Percentiles rank a stretch among this genome's conserved stretches.
Conservation (phyloP, 2,113 vertebrate species). For the Indicator indicator region DNA sequence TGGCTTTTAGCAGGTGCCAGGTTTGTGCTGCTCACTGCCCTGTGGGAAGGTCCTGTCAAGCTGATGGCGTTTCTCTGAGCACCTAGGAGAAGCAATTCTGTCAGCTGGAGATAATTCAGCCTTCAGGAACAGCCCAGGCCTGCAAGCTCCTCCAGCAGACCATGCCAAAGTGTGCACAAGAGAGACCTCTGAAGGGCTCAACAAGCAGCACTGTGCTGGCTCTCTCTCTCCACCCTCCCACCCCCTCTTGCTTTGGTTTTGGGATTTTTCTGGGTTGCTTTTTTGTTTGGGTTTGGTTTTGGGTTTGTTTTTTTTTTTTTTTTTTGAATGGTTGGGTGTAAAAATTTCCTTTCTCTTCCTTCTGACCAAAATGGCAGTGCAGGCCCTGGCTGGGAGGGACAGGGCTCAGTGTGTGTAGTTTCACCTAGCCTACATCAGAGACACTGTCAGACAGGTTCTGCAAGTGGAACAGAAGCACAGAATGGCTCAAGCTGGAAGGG, state of each 20-base stretch:
- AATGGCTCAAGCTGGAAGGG: too few relatives aligned
- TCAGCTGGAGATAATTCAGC: neutral
- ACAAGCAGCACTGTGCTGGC: neutral
- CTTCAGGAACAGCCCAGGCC: slow-evolving; percentile 59
- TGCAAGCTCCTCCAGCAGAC: slow-evolving; percentile 43
- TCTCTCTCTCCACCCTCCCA: neutral
- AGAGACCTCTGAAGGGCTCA: slow-evolving; percentile 9
- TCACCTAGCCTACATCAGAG: neutral
- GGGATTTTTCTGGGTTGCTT: too few relatives aligned
- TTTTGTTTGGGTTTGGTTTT: too few relatives aligned
- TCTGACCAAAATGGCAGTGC: slow-evolving; percentile 43
- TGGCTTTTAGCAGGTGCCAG: slow-evolving; percentile 28
- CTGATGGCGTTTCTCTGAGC: neutral
- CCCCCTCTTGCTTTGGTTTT: neutral
- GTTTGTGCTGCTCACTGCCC: neutral
- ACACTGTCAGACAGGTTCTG: neutral
- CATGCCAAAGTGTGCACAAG: neutral
- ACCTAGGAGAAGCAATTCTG: neutral
- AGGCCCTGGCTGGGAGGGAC: neutral
- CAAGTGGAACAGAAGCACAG: neutral
- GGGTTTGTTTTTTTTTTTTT: too few relatives aligned
- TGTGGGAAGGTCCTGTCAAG: neutral
- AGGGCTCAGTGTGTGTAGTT: neutral
- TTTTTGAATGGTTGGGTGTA: neutral
- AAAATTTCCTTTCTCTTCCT: neutral